These are phyloP conservation scores for Yponomeuta sedellus DNA, from an alignment of 2,888 invertebrate species.

Conservation along the genomic window DNA sequence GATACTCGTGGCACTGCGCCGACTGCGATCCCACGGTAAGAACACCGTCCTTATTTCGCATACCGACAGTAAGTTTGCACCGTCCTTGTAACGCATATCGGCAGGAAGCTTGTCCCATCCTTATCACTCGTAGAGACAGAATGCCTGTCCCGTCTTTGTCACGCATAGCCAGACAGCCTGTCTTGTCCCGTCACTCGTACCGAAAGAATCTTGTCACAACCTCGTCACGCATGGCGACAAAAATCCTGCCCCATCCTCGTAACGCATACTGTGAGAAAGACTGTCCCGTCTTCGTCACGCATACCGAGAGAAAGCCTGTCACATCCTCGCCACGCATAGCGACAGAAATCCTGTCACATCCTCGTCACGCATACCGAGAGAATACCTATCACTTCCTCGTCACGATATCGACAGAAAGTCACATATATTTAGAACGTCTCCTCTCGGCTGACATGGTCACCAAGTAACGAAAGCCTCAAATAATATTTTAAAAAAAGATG, in stretches of 20 bases:
- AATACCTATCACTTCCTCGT: conserved; percentile 4
- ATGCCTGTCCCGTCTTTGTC: too few relatives aligned
- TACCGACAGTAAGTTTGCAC: conserved; percentile 1
- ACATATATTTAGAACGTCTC: too few relatives aligned
- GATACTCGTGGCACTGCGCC: conserved; percentile 97
- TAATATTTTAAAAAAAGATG: too few relatives aligned
- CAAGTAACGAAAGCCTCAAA: too few relatives aligned
- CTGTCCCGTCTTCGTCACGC: conserved; percentile 2
- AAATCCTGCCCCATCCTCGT: conserved; percentile 6
- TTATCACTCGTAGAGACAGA: too few relatives aligned
- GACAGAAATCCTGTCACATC: neutral
- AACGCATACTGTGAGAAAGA: neutral
- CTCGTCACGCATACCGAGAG: too few relatives aligned
- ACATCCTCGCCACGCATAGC: neutral
- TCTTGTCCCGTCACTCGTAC: too few relatives aligned
- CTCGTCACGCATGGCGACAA: neutral
- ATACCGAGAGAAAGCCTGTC: neutral
- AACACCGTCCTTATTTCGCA: conserved; percentile 25
- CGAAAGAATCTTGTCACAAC: neutral
- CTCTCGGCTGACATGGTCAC: too few relatives aligned
- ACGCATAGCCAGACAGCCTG: too few relatives aligned
- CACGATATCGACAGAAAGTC: neutral
- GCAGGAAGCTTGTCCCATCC: neutral
- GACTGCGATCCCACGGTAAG: conserved; percentile 94
- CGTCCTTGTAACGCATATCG: neutral